These are phyloP conservation scores for Columba guinea DNA, from an alignment of 2,797 vertebrate genomes.

Conservation along the genomic window DNA sequence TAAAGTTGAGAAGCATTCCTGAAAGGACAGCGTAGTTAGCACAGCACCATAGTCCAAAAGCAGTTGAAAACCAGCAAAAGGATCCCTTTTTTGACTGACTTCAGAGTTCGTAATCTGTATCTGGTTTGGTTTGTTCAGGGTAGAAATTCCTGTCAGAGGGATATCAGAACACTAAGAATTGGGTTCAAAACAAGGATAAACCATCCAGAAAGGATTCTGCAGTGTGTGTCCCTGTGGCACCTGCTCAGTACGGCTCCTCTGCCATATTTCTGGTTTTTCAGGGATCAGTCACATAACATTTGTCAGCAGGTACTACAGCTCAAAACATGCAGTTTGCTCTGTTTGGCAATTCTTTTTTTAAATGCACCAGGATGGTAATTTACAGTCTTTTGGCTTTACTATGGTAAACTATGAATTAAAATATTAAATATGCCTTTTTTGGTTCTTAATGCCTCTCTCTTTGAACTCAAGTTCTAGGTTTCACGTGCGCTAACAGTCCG, in stretches of 20 bases:
- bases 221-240: not conserved
- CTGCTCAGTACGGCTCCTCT: not conserved
- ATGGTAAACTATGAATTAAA: slow-evolving; percentile 28
- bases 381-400: not conserved
- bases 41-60: not conserved
- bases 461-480: not conserved
- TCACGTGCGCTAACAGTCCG: not conserved
- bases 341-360: not conserved
- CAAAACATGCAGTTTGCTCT: not conserved
- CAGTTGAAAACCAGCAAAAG: not conserved
- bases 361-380: not conserved
- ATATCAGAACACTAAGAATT: not conserved
- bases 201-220: not conserved
- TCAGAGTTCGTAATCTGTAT: not conserved
- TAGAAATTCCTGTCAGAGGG: not conserved
- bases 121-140: not conserved
- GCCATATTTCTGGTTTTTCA: not conserved
- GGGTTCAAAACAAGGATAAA: not conserved
- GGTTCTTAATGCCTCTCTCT: not conserved
- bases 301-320: not conserved
- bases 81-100: not conserved
- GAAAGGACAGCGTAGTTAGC: not conserved
- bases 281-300: not conserved
- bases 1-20: not conserved
- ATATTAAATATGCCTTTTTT: not conserved